phyloP scores from a whole-genome alignment of 1,140 invertebrate species.

The Polyergus mexicanus region DNA sequence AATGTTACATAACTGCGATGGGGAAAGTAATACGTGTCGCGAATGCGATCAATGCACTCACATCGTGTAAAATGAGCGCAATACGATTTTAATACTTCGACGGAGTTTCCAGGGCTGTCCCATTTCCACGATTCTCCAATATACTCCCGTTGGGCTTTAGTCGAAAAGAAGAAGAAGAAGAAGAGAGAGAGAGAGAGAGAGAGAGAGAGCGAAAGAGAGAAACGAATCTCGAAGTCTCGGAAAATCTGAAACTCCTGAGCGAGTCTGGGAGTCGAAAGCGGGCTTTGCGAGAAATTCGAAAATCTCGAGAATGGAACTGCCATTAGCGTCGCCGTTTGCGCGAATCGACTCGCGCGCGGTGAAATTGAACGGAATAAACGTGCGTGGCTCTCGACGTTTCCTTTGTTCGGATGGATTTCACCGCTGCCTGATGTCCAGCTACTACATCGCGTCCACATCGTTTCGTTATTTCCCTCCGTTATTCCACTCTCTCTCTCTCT shows the following conservation, averaged over 20 bases:
- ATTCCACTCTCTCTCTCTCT: neutral
- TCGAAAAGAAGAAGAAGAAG: neutral
- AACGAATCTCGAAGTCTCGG: constrained; percentile 53
- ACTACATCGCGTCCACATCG: constrained; percentile 53
- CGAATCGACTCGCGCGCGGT: constrained; percentile 45
- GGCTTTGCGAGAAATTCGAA: constrained; percentile 72
- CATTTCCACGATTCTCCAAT: constrained; percentile 30
- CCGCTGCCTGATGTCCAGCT: constrained; percentile 59
- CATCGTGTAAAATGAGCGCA: constrained; percentile 8
- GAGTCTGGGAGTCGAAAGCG: constrained; percentile 17
- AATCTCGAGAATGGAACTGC: constrained; percentile 67
- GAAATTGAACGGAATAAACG: constrained; percentile 77
- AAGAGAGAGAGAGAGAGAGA: neutral
- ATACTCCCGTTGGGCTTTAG: neutral
- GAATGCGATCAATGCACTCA: constrained; percentile 36
- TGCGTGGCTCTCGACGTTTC: constrained; percentile 64
- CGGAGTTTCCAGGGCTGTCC: constrained; percentile 66
- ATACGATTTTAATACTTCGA: constrained; percentile 63
- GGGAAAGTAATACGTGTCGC: constrained; percentile 30
- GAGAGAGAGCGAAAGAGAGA: constrained; percentile 12
- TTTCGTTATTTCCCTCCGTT: constrained; percentile 63
- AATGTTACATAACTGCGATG: neutral
- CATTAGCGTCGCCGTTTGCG: constrained; percentile 68
- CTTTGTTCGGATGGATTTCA: constrained; percentile 74
- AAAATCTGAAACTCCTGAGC: constrained; percentile 60